Conservation (phyloP, 2,888 invertebrate genomes). For the Drosophila suboccidentalis region DNA sequence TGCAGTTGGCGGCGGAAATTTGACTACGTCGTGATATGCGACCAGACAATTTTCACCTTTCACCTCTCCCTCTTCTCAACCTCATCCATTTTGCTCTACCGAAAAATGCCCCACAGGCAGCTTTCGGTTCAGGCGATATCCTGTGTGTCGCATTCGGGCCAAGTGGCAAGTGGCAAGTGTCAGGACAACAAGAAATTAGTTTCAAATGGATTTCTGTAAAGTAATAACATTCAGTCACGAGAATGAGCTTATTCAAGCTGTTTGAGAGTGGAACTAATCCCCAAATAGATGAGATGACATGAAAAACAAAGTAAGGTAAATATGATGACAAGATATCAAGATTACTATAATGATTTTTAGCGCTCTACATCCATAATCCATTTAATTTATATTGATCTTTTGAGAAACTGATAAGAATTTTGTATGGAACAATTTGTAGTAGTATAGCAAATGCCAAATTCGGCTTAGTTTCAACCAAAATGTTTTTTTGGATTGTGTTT, state of each 20-base stretch:
- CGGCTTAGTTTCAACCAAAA: too few species aligned
- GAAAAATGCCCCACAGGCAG: constrained; percentile 55
- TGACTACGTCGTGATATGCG: constrained; percentile 74
- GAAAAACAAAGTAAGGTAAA: not conserved
- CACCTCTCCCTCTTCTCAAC: constrained; percentile 36
- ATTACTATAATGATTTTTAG: not conserved
- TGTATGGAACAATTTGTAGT: too few species aligned
- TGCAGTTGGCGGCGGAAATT: constrained; percentile 73
- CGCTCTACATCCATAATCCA: not conserved
- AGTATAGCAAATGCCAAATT: too few species aligned
- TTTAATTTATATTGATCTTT: not conserved
- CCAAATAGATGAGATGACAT: constrained; percentile 2
- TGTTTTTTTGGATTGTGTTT: not conserved
- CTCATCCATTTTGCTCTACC: not conserved
- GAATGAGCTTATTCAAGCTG: constrained; percentile 21
- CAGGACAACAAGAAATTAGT: constrained; percentile 67
- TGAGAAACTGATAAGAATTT: not conserved
- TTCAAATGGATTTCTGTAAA: constrained; percentile 51
- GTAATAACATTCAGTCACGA: constrained; percentile 31
- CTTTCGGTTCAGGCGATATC: constrained; percentile 29
- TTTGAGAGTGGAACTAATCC: constrained; percentile 2
- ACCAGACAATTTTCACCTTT: constrained; percentile 70
- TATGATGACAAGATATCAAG: not conserved
- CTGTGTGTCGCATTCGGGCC: constrained; percentile 11
- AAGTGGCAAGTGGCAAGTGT: constrained; percentile 50